phyloP scores from a whole-genome alignment of 1,140 invertebrate species.

The Conus ventricosus region DNA sequence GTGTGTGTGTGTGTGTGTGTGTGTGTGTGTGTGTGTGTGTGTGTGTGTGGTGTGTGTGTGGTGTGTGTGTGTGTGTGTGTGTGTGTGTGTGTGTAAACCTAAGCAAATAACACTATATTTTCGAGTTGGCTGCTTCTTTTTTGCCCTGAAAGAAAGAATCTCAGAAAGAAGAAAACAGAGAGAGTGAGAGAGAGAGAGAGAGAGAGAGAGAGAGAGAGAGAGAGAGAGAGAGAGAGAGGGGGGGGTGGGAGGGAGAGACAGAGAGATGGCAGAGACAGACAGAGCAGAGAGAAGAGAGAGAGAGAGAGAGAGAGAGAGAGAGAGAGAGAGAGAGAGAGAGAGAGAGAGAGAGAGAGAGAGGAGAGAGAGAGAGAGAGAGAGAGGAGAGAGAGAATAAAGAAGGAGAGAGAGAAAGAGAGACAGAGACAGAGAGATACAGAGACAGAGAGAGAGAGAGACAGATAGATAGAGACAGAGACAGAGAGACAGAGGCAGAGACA shows the following conservation, averaged over 20 bases:
- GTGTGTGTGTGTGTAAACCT: background rate
- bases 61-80: background rate
- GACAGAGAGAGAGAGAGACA: too few species aligned
- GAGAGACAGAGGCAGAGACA: background rate
- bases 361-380: conserved; percentile 1
- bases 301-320: too few species aligned
- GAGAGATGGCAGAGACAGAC: too few species aligned
- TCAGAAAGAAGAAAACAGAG: background rate
- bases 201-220: conserved; percentile 1
- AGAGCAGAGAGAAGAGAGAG: too few species aligned
- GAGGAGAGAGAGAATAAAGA: background rate
- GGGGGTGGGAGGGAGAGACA: too few species aligned
- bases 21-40: background rate
- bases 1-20: conserved; percentile 12
- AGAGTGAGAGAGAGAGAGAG: background rate
- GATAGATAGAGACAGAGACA: too few species aligned
- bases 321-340: background rate
- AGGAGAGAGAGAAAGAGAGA: too few species aligned
- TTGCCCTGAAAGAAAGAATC: background rate
- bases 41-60: background rate
- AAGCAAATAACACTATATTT: background rate
- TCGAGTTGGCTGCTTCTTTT: too few species aligned
- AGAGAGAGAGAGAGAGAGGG: too few species aligned
- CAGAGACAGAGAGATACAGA: too few species aligned
- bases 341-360: background rate